phyloP scores from a whole-genome alignment of 1,140 invertebrate species.

The Brachionus paranguensis region DNA sequence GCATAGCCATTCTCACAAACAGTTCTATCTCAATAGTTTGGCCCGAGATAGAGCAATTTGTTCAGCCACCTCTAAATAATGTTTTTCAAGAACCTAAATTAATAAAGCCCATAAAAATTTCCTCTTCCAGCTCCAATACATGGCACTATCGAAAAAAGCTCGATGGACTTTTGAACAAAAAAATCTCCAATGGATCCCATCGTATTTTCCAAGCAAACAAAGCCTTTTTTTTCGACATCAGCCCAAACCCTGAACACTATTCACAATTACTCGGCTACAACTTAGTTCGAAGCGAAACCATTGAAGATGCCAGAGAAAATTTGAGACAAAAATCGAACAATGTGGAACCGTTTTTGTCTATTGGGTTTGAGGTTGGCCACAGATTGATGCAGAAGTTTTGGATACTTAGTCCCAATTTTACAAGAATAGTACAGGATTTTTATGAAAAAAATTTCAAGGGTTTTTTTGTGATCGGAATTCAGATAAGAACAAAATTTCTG shows the following conservation, averaged over 20 bases:
- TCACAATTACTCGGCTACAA: neutral
- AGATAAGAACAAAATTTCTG: neutral
- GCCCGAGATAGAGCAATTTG: neutral
- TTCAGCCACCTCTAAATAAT: neutral
- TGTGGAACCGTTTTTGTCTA: neutral
- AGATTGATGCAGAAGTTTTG: neutral
- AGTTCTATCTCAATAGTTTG: neutral
- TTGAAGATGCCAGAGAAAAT: neutral
- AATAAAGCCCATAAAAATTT: neutral
- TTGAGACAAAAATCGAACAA: neutral
- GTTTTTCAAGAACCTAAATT: neutral
- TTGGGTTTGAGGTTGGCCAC: neutral
- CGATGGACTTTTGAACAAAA: neutral
- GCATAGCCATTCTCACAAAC: neutral
- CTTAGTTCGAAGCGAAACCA: neutral
- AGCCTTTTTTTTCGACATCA: neutral
- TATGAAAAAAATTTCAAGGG: neutral
- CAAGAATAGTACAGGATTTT: neutral
- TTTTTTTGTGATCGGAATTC: neutral
- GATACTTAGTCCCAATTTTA: neutral
- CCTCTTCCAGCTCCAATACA: neutral
- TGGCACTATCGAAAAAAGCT: neutral
- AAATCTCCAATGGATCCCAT: neutral
- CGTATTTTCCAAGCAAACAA: neutral
- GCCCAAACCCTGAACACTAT: neutral